Percentiles rank a stretch among this genome's conserved stretches.
Conservation (phyloP, 2,797 vertebrate species). For the Mormyrus hasselquistii region DNA sequence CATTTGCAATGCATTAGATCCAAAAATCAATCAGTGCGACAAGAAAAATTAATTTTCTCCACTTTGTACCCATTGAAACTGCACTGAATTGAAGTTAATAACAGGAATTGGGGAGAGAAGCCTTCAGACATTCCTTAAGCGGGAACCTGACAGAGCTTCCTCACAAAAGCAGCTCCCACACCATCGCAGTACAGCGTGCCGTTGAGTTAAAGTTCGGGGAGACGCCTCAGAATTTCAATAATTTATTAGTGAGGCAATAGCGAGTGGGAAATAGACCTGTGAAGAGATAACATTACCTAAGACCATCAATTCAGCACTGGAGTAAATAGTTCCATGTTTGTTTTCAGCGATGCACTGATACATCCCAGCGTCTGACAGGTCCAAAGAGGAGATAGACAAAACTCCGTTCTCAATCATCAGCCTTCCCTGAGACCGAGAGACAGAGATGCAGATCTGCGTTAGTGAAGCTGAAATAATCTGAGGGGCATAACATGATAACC, state of each 20-base stretch:
- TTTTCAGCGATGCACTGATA: constrained; percentile 97
- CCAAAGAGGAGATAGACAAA: constrained; percentile 78
- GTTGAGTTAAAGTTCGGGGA: constrained; percentile 19
- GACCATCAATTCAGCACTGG: constrained; percentile 83
- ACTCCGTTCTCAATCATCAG: constrained; percentile 88
- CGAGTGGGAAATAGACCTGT: constrained; percentile 36
- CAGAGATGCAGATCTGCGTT: constrained; percentile 27
- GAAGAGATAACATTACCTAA: constrained; percentile 72
- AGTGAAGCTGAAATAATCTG: not conserved
- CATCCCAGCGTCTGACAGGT: constrained; percentile 86
- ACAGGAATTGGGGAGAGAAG: not conserved
- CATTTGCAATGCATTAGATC: constrained; percentile 40
- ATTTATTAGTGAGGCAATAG: constrained; percentile 49
- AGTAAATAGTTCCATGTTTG: constrained; percentile 87
- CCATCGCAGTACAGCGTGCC: constrained; percentile 14
- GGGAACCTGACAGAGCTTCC: not conserved
- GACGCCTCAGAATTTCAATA: constrained; percentile 37
- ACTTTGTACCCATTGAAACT: constrained; percentile 46
- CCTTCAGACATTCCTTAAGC: not conserved
- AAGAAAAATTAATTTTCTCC: constrained; percentile 46
- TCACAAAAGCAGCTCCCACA: not conserved
- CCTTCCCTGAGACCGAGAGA: constrained; percentile 67
- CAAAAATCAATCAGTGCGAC: constrained; percentile 52
- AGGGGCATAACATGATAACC: constrained; percentile 14
- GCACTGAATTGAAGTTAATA: constrained; percentile 34